Evolutionary conservation across 2,113 vertebrate genomes (phyloP).

Genomic region (Emydura subglobosa): DNA sequence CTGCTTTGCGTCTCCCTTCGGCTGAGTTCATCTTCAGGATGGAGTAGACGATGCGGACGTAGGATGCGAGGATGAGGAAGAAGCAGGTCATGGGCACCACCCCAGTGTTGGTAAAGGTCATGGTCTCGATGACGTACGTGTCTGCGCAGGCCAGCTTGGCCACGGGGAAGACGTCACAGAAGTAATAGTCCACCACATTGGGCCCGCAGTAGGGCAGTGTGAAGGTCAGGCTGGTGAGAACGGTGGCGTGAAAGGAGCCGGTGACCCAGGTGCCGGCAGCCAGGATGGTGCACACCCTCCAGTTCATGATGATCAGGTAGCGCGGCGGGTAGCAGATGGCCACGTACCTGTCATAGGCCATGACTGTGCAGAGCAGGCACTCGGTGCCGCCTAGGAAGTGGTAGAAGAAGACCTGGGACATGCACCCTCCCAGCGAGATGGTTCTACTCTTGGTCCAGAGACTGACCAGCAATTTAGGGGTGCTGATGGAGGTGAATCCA

Average conservation of each 20-base stretch:
- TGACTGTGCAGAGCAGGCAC: conserved; percentile 66
- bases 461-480: conserved; percentile 73
- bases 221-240: conserved; percentile 56
- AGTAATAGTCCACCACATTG: conserved; percentile 20
- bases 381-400: conserved; percentile 45
- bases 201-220: conserved; percentile 54
- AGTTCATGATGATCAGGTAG: conserved; percentile 76
- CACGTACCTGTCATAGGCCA: conserved; percentile 77
- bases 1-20: too few species aligned
- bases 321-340: conserved; percentile 75
- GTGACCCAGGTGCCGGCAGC: conserved; percentile 67
- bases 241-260: conserved; percentile 45
- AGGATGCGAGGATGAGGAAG: too few species aligned
- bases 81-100: too few species aligned
- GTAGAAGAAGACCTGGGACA: conserved; percentile 72
- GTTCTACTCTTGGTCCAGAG: conserved; percentile 46
- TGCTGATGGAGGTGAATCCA: conserved; percentile 70
- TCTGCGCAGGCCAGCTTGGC: conserved; percentile 10
- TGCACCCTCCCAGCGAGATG: conserved; percentile 65
- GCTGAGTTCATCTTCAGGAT: too few species aligned
- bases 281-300: conserved; percentile 33
- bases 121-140: conserved; percentile 53
- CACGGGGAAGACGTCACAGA: conserved; percentile 1
- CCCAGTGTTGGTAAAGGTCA: too few species aligned
- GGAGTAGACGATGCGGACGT: too few species aligned